Evolutionary conservation across 2,888 invertebrate species (phyloP).

Genomic region (Dicyrtoma fusca): DNA sequence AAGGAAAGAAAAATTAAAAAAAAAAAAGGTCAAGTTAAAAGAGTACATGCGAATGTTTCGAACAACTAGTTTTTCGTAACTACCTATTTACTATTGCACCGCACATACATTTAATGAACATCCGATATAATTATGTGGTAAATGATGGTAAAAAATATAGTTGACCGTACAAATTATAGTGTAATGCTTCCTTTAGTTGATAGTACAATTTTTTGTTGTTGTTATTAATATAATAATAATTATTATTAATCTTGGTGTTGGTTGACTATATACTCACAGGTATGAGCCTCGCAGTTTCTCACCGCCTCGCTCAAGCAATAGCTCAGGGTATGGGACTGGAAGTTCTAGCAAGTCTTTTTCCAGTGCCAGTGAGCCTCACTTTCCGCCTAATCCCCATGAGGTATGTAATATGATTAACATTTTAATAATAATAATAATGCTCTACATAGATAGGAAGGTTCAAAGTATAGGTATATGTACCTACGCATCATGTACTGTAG

Average conservation of each 20-base stretch:
- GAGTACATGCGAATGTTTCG: too few species aligned
- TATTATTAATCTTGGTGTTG: slow-evolving; percentile 10
- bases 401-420: slow-evolving; percentile 57
- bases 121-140: too few species aligned
- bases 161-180: too few species aligned
- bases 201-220: neutral
- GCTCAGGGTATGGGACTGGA: slow-evolving; percentile 83
- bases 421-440: neutral
- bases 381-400: slow-evolving; percentile 60
- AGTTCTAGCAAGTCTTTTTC: slow-evolving; percentile 62
- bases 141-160: too few species aligned
- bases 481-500: neutral
- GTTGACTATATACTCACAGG: slow-evolving; percentile 47
- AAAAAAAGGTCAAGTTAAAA: neutral
- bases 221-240: neutral
- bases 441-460: too few species aligned
- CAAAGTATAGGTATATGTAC: too few species aligned
- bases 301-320: slow-evolving; percentile 78
- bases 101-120: too few species aligned
- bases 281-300: slow-evolving; percentile 72
- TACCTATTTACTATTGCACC: too few species aligned
- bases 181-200: neutral
- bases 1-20: neutral
- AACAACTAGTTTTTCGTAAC: too few species aligned
- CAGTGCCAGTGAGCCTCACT: slow-evolving; percentile 59